Base-by-base conservation (phyloP, 2,797 vertebrate species). In the Sparus aurata region DNA sequence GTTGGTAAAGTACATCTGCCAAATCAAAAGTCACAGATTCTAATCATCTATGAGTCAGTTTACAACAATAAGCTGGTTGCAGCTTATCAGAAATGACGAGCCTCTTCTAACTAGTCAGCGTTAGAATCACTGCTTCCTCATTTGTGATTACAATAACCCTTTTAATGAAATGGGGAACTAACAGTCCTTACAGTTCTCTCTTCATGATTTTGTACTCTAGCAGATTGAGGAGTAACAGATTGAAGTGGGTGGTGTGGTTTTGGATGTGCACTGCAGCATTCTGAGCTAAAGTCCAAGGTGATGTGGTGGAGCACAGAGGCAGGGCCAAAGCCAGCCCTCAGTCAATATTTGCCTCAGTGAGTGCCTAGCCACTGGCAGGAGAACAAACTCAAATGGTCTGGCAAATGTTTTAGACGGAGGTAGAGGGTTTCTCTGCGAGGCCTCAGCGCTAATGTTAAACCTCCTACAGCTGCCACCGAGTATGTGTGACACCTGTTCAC, bases 281-380 rank as follows among this genome's bases (percentile, higher is more conserved):
- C 80, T 69, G 67, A 77, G 70, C 60, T 73, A 7, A 53, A 85
- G 69, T 75, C 75, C 74, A 86, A 87, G 84, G 61, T 85, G 79
- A 80, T 73, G 73, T 69, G 87, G 71, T 80, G 53, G 60, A 85
- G 64, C 74, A 73, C 65, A 58, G 79, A 78, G 81, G 58, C 54
- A 66, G 52, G 57, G 77, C 78, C 73, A 23, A n/a, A 77, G 73
- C 66, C 80, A 88, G 82, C 86, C 88, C 73, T 79, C 68, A 77
- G 87, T 92, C 93, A 93, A 91, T 92, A 94, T 95, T 94, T 92
- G 90, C 86, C 84, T 89, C 76, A 86, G 59, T 70, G 61, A 87
- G 82, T 75, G 79, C 82, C 52, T 77, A 72, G 68, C 78, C 82
- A 72, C 87, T 86, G 87, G 81, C 67, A 72, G 78, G 53, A 76